Evolutionary conservation across 2,797 vertebrate genomes (phyloP).

Genomic region (Pagetopsis macropterus): DNA sequence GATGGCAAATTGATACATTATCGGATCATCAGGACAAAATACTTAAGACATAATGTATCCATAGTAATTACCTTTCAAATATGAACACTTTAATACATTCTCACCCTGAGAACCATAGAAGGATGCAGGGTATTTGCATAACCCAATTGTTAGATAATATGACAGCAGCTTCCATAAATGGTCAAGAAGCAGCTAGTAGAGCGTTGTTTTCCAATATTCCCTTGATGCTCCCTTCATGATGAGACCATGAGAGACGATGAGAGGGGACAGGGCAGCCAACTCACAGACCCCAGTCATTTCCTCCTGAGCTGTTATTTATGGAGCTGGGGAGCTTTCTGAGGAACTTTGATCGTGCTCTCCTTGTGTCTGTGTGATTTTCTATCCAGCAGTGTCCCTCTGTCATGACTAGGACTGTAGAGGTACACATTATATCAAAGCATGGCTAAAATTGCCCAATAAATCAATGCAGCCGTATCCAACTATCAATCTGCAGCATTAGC

Average conservation of each 20-base stretch:
- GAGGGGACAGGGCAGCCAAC: constrained; percentile 43
- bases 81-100: not conserved
- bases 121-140: not conserved
- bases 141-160: not conserved
- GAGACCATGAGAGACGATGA: constrained; percentile 6
- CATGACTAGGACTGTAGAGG: constrained; percentile 8
- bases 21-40: not conserved
- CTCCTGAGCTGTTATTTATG: constrained; percentile 61
- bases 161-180: constrained; percentile 37
- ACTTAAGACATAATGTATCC: not conserved
- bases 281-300: constrained; percentile 34
- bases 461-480: constrained; percentile 13
- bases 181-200: constrained; percentile 25
- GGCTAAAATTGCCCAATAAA: constrained; percentile 17
- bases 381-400: not conserved
- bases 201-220: constrained; percentile 8
- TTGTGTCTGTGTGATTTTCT: not conserved
- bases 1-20: not conserved
- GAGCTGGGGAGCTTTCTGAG: constrained; percentile 46
- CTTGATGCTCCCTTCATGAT: constrained; percentile 12
- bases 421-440: constrained; percentile 3
- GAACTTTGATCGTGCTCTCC: constrained; percentile 29
- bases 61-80: not conserved
- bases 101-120: not conserved
- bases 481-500: constrained; percentile 35